These are phyloP conservation scores for Tetragonisca angustula DNA, from an alignment of 2,888 invertebrate genomes.

Conservation along the genomic window DNA sequence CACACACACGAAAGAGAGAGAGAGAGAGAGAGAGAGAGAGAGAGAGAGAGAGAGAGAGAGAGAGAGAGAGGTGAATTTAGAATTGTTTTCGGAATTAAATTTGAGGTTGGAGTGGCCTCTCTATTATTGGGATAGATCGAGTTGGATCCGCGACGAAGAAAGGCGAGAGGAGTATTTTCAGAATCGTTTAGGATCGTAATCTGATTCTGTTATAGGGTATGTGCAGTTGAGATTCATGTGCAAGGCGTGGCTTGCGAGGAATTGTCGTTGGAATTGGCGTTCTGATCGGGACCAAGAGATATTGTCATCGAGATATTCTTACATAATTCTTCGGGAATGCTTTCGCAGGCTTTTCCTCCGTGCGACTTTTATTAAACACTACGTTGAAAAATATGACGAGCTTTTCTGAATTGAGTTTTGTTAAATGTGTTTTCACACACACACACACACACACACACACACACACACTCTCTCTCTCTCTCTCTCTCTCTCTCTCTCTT, in stretches of 20 bases:
- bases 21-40: no score
- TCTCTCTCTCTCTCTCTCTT: no score
- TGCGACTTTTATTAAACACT: background rate
- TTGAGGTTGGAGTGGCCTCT: background rate
- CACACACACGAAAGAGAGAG: no score
- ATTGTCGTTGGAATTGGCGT: background rate
- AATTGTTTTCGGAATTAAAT: conserved; percentile 8
- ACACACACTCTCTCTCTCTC: no score
- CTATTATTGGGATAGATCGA: background rate
- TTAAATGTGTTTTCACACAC: no score
- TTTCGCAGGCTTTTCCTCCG: background rate
- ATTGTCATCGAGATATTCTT: background rate
- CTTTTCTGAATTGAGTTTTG: no score
- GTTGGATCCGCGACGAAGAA: background rate
- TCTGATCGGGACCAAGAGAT: background rate
- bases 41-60: background rate
- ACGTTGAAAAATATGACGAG: no score
- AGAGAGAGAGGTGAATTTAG: background rate
- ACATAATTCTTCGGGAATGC: background rate
- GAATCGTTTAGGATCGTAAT: background rate
- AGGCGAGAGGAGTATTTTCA: background rate
- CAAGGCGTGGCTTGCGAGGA: background rate
- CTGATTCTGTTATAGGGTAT: background rate
- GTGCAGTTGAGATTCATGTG: background rate
- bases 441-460: no score